These are phyloP conservation scores for Nemurella pictetii DNA, from an alignment of 2,888 invertebrate species.

Conservation along the genomic window DNA sequence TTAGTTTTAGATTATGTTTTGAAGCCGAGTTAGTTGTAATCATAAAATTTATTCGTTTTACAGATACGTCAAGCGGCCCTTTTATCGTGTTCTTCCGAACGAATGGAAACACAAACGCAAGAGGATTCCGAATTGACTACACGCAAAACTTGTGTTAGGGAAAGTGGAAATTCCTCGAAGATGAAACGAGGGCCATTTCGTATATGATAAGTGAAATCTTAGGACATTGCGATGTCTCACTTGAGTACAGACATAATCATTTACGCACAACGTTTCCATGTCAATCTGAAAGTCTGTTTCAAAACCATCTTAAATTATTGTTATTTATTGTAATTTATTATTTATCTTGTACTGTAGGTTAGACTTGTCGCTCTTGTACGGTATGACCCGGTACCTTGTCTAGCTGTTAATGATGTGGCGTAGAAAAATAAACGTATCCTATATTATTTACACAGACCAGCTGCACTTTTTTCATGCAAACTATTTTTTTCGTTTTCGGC, in stretches of 20 bases:
- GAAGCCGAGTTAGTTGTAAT: background rate
- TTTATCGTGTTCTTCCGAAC: conserved; percentile 70
- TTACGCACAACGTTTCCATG: background rate
- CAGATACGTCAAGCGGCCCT: conserved; percentile 70
- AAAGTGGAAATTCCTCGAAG: background rate
- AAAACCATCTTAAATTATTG: background rate
- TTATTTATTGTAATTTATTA: background rate
- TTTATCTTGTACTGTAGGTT: too few relatives aligned
- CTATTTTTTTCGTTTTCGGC: background rate
- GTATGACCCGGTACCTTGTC: too few relatives aligned
- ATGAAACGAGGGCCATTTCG: too few relatives aligned
- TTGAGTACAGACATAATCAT: background rate
- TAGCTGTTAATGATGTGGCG: background rate
- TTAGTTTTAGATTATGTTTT: conserved; percentile 41
- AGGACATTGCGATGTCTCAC: background rate
- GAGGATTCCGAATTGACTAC: conserved; percentile 71
- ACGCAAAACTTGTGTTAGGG: conserved; percentile 65
- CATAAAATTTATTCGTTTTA: conserved; percentile 36
- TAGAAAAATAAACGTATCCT: background rate
- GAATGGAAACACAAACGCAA: conserved; percentile 65
- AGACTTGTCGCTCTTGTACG: too few relatives aligned
- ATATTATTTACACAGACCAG: too few relatives aligned
- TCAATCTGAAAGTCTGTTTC: too few relatives aligned
- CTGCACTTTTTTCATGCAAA: background rate
- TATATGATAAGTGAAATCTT: background rate